Conservation (phyloP, 2,888 invertebrate genomes). For the Carcina quercana region DNA sequence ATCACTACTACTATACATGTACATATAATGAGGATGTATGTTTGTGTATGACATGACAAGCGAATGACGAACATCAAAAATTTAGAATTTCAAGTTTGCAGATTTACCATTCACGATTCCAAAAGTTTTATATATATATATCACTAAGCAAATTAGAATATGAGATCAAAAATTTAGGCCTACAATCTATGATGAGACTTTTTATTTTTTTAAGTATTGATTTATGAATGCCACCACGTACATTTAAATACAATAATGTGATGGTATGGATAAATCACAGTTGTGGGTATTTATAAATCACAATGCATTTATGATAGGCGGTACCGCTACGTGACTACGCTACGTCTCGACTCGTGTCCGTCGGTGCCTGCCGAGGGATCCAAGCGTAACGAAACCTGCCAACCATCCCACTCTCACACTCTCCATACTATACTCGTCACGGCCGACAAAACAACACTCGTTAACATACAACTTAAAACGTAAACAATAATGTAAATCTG, state of each 20-base stretch:
- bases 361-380: slow-evolving; percentile 38
- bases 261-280: slow-evolving; percentile 70
- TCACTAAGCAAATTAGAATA: slow-evolving; percentile 74
- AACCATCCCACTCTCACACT: background rate
- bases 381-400: slow-evolving; percentile 36
- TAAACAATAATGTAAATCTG: slow-evolving; percentile 36
- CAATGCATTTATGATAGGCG: slow-evolving; percentile 65
- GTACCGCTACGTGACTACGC: slow-evolving; percentile 62
- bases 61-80: slow-evolving; percentile 55
- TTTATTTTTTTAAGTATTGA: slow-evolving; percentile 64
- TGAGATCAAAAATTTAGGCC: slow-evolving; percentile 74
- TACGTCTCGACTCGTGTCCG: slow-evolving; percentile 34
- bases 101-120: slow-evolving; percentile 61
- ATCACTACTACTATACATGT: slow-evolving; percentile 64
- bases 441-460: slow-evolving; percentile 48
- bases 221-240: slow-evolving; percentile 65
- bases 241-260: slow-evolving; percentile 54
- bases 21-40: slow-evolving; percentile 49
- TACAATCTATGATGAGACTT: slow-evolving; percentile 69
- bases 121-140: too few relatives aligned
- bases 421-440: slow-evolving; percentile 17
- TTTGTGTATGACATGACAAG: slow-evolving; percentile 38
- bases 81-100: slow-evolving; percentile 67
- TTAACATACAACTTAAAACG: slow-evolving; percentile 51
- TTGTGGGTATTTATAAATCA: slow-evolving; percentile 66